Conservation (phyloP, 2,797 vertebrate species). For the Novumbra hubbsi region DNA sequence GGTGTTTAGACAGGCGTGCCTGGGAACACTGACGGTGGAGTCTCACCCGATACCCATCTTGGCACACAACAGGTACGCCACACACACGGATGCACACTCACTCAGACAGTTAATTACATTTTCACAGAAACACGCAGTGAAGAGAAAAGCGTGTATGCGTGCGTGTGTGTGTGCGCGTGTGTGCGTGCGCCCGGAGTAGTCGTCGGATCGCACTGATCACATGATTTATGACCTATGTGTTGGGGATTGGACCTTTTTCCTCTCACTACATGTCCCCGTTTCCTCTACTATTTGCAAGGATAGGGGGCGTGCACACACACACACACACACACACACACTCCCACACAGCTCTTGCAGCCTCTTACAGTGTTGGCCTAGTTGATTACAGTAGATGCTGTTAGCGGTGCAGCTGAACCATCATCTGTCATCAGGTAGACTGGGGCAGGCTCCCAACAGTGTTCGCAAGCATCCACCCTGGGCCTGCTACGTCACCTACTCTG, state of each 20-base stretch:
- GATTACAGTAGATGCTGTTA: constrained; percentile 52
- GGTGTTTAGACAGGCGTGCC: no score
- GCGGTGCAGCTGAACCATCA: constrained; percentile 59
- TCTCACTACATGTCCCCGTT: constrained; percentile 15
- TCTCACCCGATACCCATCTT: constrained; percentile 58
- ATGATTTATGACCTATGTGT: constrained; percentile 67
- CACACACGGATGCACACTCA: constrained; percentile 64
- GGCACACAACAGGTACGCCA: constrained; percentile 65
- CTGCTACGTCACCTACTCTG: no score
- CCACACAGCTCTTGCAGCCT: constrained; percentile 38
- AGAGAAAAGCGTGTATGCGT: constrained; percentile 25
- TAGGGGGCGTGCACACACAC: not conserved
- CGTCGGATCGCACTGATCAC: constrained; percentile 55
- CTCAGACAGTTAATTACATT: constrained; percentile 74
- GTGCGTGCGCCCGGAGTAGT: constrained; percentile 58
- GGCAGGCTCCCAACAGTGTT: constrained; percentile 31
- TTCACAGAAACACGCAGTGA: constrained; percentile 54
- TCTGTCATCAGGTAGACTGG: constrained; percentile 58
- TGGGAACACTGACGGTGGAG: constrained; percentile 32
- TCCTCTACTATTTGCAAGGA: not conserved
- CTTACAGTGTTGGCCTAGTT: constrained; percentile 63
- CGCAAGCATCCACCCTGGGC: constrained; percentile 9
- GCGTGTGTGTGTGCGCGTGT: not conserved
- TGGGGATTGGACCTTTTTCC: constrained; percentile 45
- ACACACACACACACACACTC: constrained; percentile 33